Percentiles rank a stretch among this genome's conserved stretches.
phyloP scores from a whole-genome alignment of 2,888 invertebrate species.

The Drosophila rubida region DNA sequence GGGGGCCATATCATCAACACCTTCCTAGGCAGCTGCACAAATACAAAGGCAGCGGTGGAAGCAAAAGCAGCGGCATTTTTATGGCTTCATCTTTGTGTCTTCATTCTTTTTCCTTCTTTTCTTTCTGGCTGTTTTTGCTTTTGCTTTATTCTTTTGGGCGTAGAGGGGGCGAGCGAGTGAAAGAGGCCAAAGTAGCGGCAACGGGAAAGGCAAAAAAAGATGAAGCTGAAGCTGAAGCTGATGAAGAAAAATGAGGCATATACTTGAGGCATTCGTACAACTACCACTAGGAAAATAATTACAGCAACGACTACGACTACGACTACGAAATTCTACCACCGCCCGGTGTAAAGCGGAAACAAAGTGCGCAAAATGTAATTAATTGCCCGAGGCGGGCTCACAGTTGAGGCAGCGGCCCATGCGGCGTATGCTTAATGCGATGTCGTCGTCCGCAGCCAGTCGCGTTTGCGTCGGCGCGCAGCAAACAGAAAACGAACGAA shows the following conservation, averaged over 20 bases:
- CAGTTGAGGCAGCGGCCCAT: constrained; percentile 25
- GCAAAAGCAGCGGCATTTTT: constrained; percentile 73
- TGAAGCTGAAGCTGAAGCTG: constrained; percentile 11
- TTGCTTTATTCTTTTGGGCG: constrained; percentile 35
- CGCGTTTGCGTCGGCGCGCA: constrained; percentile 46
- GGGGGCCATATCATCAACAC: constrained; percentile 69
- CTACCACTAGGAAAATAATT: constrained; percentile 53
- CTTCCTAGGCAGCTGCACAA: constrained; percentile 69
- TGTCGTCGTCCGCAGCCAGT: constrained; percentile 17
- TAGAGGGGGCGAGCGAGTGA: not conserved
- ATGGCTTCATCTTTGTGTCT: constrained; percentile 67
- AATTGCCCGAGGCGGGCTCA: constrained; percentile 55
- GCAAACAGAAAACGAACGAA: constrained; percentile 4
- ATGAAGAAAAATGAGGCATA: constrained; percentile 37
- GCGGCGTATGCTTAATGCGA: constrained; percentile 58
- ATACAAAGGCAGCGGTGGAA: constrained; percentile 53
- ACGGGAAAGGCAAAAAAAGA: constrained; percentile 7
- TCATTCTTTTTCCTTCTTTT: constrained; percentile 20
- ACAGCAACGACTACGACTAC: constrained; percentile 29
- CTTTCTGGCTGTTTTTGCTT: constrained; percentile 9
- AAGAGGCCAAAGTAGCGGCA: not conserved
- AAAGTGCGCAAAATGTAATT: constrained; percentile 80
- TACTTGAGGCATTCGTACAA: not conserved
- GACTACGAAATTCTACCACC: constrained; percentile 63
- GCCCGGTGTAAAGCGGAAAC: constrained; percentile 69